Base-by-base conservation (phyloP, 2,113 vertebrate genomes). In the Cheirogaleus medius region DNA sequence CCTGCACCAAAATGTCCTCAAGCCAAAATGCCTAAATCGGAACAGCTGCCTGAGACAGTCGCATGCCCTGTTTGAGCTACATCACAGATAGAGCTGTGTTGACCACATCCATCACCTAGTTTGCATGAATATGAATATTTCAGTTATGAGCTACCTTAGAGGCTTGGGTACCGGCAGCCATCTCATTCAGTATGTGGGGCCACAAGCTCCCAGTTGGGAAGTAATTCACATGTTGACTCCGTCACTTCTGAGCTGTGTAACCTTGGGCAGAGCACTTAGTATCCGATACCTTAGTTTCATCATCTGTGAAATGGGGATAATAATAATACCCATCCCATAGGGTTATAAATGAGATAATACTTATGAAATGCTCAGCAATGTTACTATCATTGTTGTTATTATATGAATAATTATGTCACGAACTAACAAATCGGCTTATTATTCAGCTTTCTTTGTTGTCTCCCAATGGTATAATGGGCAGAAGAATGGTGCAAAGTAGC, bases 1-100 rank as follows among this genome's bases (percentile, higher is more conserved):
- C 84, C 82, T 86, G 23, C 60, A 94, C 54, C 77, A 93, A 84
- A 92, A 92, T 87, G 77, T 93, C 73, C 86, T 97, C 76, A 89
- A 56, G 60, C 52, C 74, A 95, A 87, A 97, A 95, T 93, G 86
- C 29, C 87, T 83, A 91, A 90, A 52, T 95, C 60, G 63, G 68
- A 95, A 91, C 85, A 95, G 66, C 95, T 91, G 91, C 77, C 69
- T 74, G 42, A 83, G 58, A 56, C 11, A 85, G 77, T 88, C 56
- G 64, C 63, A 87, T 66, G 49, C 56, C 54, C 64, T 92, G 6
- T 83, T 52, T 94, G 84, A 93, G 27, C 81, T 94, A 7, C 80
- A 76, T 64, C 83, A 74, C 77, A 85, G 47, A 86, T 76, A 68
- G 74, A 54, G 47, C 47, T 94, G 42, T 29, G 5, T 63, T 88